Conservation (phyloP, 1,140 invertebrate species). For the Drosophila novamexicana region DNA sequence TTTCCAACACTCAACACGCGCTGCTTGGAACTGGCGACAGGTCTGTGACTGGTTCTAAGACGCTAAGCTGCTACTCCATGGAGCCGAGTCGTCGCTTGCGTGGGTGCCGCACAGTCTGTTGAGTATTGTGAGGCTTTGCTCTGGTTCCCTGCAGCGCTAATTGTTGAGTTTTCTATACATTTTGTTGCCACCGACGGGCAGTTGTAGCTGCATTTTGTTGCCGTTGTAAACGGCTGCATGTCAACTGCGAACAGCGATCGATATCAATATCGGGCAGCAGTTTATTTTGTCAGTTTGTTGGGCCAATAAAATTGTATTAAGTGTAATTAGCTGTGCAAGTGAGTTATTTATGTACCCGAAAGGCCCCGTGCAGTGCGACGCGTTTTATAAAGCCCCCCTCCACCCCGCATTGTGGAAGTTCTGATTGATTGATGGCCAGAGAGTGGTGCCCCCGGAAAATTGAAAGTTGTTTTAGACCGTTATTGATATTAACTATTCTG, state of each 20-base stretch:
- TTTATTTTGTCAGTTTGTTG: conserved; percentile 36
- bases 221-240: conserved; percentile 67
- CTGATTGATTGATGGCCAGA: conserved; percentile 70
- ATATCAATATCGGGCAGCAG: conserved; percentile 52
- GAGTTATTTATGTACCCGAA: conserved; percentile 72
- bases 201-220: conserved; percentile 70
- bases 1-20: background rate
- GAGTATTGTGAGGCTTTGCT: background rate
- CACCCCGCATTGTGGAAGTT: conserved; percentile 15
- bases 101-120: conserved; percentile 52
- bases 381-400: conserved; percentile 5
- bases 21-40: conserved; percentile 15
- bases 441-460: conserved; percentile 40
- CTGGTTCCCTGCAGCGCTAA: conserved; percentile 43
- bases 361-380: conserved; percentile 40
- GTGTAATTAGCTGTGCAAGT: conserved; percentile 73
- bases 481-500: conserved; percentile 53
- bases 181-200: conserved; percentile 40
- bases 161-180: conserved; percentile 72
- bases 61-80: background rate
- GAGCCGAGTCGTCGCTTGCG: conserved; percentile 13
- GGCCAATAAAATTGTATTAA: conserved; percentile 74
- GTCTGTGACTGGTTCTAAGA: conserved; percentile 1
- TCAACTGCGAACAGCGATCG: conserved; percentile 53
- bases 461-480: conserved; percentile 46